Evolutionary conservation across 1,140 invertebrate species (phyloP), one percentile per base, ranked within the genome.

Genomic region (Formica selysi): DNA sequence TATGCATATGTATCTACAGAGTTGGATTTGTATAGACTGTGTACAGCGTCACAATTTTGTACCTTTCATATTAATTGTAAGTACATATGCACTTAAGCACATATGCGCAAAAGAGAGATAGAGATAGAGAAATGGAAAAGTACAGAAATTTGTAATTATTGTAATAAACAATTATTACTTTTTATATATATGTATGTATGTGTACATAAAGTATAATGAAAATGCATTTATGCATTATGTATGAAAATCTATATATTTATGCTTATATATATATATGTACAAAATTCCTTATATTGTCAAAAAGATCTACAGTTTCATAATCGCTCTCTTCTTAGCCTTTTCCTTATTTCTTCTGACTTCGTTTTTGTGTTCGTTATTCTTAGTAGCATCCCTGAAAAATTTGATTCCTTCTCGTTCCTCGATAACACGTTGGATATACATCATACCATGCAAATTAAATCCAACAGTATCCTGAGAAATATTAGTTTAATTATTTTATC

Each of bases 371-470:
- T 96, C 97, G 29, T 96, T 96, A 70, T 96, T 96, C 84, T 96
- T 94, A 1, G 96, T 97, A 1, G 98, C 97, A 93, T 99, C 98
- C 80, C 95, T 96, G 95, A 99, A 99, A 84, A 99, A 95, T 91
- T 97, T 96, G 19, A 98, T 96, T 73, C 97, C 97, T 89, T 98
- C 96, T n/a, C 96, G 95, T 86, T 97, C 96, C 94, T 99, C 98
- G n/a, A 98, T 95, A 81, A 97, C 95, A 65, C 97, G 95, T 92
- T 98, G 97, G 16, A 98, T 90, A 92, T 98, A 97, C 76, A 97
- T 95, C 88, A 99, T 95, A 0, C 97, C 98, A 93, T 98, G 97
- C 67, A 98, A 94, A 95, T 99, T 99, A 93, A 97, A 98, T 4
- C 98, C 98, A 76, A 98, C 95, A 70, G 96, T 96, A 95, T 99